Conservation (phyloP, 2,113 vertebrate genomes). For the Toxotes chatareus region DNA sequence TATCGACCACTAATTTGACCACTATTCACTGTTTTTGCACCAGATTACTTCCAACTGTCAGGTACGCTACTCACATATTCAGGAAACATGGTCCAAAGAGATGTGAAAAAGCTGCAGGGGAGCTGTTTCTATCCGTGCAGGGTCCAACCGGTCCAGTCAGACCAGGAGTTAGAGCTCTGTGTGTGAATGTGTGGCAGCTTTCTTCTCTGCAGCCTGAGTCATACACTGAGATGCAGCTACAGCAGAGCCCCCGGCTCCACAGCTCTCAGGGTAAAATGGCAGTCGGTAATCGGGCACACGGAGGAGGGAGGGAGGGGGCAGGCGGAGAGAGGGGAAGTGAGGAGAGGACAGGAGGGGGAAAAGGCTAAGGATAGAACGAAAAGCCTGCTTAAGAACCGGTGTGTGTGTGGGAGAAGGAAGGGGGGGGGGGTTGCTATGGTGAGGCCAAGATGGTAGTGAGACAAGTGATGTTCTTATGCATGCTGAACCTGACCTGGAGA, state of each 20-base stretch:
- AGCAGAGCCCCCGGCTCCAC: conserved; percentile 33
- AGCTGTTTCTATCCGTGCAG: conserved; percentile 13
- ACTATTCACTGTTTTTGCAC: not conserved
- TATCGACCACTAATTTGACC: not conserved
- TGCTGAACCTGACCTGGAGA: conserved; percentile 7
- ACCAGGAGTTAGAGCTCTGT: not conserved
- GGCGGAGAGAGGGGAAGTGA: conserved; percentile 22
- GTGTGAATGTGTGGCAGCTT: not conserved
- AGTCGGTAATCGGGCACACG: conserved; percentile 54
- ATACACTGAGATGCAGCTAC: not conserved
- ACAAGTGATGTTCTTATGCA: conserved; percentile 39
- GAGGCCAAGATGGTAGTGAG: conserved; percentile 41
- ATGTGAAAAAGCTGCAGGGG: conserved; percentile 16
- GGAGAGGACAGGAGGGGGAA: conserved; percentile 29
- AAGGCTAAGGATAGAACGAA: conserved; percentile 89
- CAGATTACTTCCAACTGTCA: not conserved
- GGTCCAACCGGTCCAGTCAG: conserved; percentile 1
- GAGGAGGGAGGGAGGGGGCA: conserved; percentile 25
- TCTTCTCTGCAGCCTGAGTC: conserved; percentile 18
- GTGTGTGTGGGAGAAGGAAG: conserved; percentile 14
- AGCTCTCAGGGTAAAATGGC: conserved; percentile 67
- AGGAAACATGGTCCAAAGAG: conserved; percentile 78
- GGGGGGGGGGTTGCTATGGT: conserved; percentile 48
- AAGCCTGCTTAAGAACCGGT: conserved; percentile 87
- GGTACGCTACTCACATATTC: conserved; percentile 76